phyloP scores from a whole-genome alignment of 2,888 invertebrate genomes.

The Luperina nickerlii region DNA sequence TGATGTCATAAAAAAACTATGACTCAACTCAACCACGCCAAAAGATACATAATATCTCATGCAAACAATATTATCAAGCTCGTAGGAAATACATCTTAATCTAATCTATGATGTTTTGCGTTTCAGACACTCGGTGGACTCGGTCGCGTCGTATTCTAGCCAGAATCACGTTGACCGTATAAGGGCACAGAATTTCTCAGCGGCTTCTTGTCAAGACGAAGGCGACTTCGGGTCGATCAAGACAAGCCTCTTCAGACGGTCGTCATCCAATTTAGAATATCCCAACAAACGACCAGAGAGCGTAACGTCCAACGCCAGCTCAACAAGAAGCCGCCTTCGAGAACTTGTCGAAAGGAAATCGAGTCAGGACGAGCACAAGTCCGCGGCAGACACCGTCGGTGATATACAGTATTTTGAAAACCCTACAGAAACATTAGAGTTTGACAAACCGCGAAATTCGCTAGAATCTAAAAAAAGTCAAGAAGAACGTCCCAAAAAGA shows the following conservation, averaged over 20 bases:
- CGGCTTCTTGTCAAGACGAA: constrained; percentile 90
- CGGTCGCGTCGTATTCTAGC: constrained; percentile 91
- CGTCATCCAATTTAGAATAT: constrained; percentile 87
- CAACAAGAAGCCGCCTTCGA: constrained; percentile 89
- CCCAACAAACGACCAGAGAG: constrained; percentile 86
- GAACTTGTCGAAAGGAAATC: constrained; percentile 89
- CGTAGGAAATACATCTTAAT: constrained; percentile 77
- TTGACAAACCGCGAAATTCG: constrained; percentile 84
- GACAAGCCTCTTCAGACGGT: constrained; percentile 88
- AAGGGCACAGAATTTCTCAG: constrained; percentile 89
- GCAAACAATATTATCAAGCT: constrained; percentile 81
- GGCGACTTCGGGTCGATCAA: constrained; percentile 88
- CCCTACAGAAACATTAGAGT: constrained; percentile 88
- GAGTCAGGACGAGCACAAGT: constrained; percentile 88
- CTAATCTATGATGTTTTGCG: constrained; percentile 82
- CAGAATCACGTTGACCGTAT: constrained; percentile 91
- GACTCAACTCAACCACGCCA: constrained; percentile 75
- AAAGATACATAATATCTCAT: constrained; percentile 79
- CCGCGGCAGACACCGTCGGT: constrained; percentile 86
- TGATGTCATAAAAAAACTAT: constrained; percentile 73
- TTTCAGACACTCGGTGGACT: constrained; percentile 91
- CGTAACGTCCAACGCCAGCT: constrained; percentile 87
- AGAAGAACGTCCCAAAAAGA: constrained; percentile 87
- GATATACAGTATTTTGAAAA: constrained; percentile 90
- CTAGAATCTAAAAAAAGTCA: constrained; percentile 84